phyloP scores from a whole-genome alignment of 2,888 invertebrate species.

The Leistus spinibarbis region DNA sequence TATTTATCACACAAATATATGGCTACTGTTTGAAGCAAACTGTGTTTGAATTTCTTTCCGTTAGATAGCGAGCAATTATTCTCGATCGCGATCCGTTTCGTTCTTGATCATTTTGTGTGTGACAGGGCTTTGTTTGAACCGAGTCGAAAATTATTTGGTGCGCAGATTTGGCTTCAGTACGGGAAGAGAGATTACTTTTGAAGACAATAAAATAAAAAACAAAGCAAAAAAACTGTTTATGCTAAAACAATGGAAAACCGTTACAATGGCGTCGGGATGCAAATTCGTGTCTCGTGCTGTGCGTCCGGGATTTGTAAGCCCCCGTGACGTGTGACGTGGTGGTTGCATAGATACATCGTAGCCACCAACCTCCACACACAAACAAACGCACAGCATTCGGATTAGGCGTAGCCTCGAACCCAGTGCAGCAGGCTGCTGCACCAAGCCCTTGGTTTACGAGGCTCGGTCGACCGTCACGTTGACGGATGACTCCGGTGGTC shows the following conservation, averaged over 20 bases:
- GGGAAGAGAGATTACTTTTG: not conserved
- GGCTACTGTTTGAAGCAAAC: too few relatives aligned
- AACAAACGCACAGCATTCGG: constrained; percentile 8
- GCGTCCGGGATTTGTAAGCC: constrained; percentile 3
- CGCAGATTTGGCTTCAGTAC: not conserved
- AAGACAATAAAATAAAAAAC: not conserved
- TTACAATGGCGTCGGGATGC: not conserved
- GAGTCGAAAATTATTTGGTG: not conserved
- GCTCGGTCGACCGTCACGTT: constrained; percentile 4
- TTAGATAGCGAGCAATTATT: too few relatives aligned
- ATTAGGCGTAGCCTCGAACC: not conserved
- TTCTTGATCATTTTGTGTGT: too few relatives aligned
- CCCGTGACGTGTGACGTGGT: constrained; percentile 1
- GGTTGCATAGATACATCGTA: not conserved
- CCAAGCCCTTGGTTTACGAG: constrained; percentile 16
- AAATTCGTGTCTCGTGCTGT: not conserved
- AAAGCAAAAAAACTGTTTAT: not conserved
- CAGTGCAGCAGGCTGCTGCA: constrained; percentile 4
- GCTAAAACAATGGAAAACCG: not conserved
- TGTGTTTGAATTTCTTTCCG: too few relatives aligned
- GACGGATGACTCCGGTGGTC: constrained; percentile 17
- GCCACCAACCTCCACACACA: not conserved
- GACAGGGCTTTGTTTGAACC: not conserved
- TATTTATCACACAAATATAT: too few relatives aligned
- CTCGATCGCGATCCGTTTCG: not conserved